Conservation (phyloP, 2,888 invertebrate genomes). For the Cantharis lateralis region DNA sequence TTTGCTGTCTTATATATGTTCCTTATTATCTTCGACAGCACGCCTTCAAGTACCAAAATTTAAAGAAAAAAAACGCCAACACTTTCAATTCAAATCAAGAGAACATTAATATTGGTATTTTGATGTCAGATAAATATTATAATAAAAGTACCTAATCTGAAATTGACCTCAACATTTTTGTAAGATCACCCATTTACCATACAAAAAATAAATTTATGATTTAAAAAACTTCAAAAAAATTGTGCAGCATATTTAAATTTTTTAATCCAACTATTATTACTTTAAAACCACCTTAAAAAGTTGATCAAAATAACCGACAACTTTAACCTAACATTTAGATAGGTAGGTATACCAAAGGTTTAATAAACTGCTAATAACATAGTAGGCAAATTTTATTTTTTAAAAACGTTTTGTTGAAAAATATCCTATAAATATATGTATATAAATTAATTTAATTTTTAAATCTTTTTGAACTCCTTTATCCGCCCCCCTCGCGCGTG, state of each 20-base stretch:
- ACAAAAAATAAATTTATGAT: not conserved
- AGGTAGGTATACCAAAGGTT: not conserved
- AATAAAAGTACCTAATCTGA: conserved; percentile 1
- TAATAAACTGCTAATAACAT: not conserved
- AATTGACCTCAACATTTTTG: conserved; percentile 1
- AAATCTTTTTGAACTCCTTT: not conserved
- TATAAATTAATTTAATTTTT: not conserved
- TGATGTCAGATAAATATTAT: conserved; percentile 3
- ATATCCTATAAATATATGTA: not conserved
- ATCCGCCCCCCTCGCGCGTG: not conserved
- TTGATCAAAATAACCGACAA: not conserved
- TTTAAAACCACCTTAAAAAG: not conserved
- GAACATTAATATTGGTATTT: conserved; percentile 3
- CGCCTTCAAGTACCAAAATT: conserved; percentile 18
- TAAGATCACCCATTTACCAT: not conserved
- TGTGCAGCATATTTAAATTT: not conserved
- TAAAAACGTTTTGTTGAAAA: not conserved
- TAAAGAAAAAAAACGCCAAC: conserved; percentile 10
- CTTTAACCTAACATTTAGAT: not conserved
- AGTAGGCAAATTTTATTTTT: not conserved
- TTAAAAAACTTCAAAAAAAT: not conserved
- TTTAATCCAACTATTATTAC: not conserved
- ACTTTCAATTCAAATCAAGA: conserved; percentile 5
- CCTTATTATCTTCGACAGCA: conserved; percentile 21
- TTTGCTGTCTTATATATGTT: conserved; percentile 26